A percentile compares a stretch with the other conserved stretches of the same genome.
Conservation (phyloP, 2,113 vertebrate genomes). For the Boulengeromyrus knoepffleri region DNA sequence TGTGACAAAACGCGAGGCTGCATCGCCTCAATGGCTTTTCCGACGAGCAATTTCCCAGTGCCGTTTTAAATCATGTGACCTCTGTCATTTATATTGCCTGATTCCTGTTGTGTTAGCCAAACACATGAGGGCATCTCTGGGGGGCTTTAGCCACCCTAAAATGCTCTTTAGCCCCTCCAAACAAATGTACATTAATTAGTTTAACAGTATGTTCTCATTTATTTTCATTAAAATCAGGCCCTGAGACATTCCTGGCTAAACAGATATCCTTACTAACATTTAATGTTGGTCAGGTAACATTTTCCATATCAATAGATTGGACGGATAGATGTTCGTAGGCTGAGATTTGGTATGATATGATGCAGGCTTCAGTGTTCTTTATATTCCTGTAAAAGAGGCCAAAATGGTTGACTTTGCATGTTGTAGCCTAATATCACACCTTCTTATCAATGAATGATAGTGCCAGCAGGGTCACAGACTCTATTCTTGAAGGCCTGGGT, state of each 20-base stretch:
- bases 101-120: not conserved
- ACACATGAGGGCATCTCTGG: not conserved
- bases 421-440: not conserved
- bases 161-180: not conserved
- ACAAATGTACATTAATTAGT: not conserved
- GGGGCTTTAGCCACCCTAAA: not conserved
- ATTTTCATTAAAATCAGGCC: not conserved
- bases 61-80: not conserved
- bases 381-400: not conserved
- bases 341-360: not conserved
- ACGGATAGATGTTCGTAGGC: not conserved
- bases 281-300: not conserved
- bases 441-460: not conserved
- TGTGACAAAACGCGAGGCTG: slow-evolving; percentile 21
- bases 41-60: not conserved
- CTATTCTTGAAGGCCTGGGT: not conserved
- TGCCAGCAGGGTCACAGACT: not conserved
- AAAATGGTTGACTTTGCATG: not conserved
- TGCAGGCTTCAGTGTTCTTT: not conserved
- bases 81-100: not conserved
- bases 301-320: not conserved
- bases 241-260: not conserved
- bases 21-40: not conserved
- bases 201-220: not conserved
- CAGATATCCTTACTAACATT: not conserved